Evolutionary conservation across 2,797 vertebrate genomes (phyloP).

Genomic region (Artibeus lituratus): DNA sequence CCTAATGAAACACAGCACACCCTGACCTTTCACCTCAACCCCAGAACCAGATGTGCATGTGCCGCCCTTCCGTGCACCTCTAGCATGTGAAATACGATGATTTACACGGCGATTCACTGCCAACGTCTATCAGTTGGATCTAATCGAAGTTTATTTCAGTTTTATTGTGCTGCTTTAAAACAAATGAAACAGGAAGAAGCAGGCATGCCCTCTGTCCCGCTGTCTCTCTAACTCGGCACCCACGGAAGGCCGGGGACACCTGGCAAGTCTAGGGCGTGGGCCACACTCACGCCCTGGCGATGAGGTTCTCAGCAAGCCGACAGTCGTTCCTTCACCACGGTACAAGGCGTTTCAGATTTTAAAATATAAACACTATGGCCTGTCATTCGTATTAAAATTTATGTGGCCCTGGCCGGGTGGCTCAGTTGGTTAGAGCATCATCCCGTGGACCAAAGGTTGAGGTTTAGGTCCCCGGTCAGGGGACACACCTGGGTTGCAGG

Average conservation of each 20-base stretch:
- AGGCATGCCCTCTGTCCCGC: not conserved
- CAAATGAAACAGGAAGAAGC: not conserved
- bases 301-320: not conserved
- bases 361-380: not conserved
- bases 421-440: too few relatives aligned
- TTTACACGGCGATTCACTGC: not conserved
- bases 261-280: slow-evolving; percentile 4
- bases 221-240: not conserved
- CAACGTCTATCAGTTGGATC: not conserved
- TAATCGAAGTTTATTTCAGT: not conserved
- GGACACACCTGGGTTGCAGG: too few relatives aligned
- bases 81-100: not conserved
- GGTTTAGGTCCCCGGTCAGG: too few relatives aligned
- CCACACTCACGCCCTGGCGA: not conserved
- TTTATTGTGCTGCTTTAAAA: not conserved
- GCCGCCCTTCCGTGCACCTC: not conserved
- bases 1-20: not conserved
- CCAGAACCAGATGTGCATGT: not conserved
- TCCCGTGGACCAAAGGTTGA: too few relatives aligned
- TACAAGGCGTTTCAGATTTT: not conserved
- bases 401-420: too few relatives aligned
- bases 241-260: not conserved
- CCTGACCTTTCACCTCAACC: not conserved
- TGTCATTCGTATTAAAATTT: not conserved
- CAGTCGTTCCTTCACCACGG: fast-evolving